Base-by-base conservation (phyloP, 1,140 invertebrate genomes). In the Drosophila murphyi region DNA sequence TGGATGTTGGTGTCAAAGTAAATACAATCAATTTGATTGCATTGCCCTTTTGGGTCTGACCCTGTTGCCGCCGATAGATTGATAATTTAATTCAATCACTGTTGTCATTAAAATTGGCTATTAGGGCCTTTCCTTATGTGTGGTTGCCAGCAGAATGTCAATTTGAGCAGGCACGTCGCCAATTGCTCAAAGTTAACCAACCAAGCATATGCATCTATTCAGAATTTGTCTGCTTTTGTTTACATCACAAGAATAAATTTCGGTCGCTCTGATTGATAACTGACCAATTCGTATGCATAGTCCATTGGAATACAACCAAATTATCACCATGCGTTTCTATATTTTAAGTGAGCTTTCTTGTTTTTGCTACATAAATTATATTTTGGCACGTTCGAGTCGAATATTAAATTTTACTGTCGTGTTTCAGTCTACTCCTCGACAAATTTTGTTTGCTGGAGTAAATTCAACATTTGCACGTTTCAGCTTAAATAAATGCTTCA, bases 1-100 rank as follows among this genome's bases (percentile, higher is more conserved):
- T 63, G 67, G 50, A 68, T 69, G 59, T 72, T 87, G 82, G 82
- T 87, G 82, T 86, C 82, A 87, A 87, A 88, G 82, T 82, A 87
- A 87, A 88, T 82, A 87, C 83, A 87, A 88, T 87, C 83, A 87
- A 87, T 87, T 87, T 88, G 83, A 88, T 87, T 87, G 83, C 68
- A 76, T 57, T 88, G 72, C 72, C 67, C 72, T 74, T 77, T 78
- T 54, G 8, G 34, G 29, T 8, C 50, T 67, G 78, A 81, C 79
- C 78, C 82, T 72, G 81, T 57, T 72, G 60, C 50, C 67, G 5
- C 41, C 76, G 67, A 78, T 87, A 80, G 82, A 87, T 87, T 86
- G 82, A 87, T 87, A 87, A 87, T 87, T 87, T 87, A 88, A 87
- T 87, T 87, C 83, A 87, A 87, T 87, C 78, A 80, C 71, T 78